Conservation (phyloP, 1,140 invertebrate species). For the Hesperophylax magnus region DNA sequence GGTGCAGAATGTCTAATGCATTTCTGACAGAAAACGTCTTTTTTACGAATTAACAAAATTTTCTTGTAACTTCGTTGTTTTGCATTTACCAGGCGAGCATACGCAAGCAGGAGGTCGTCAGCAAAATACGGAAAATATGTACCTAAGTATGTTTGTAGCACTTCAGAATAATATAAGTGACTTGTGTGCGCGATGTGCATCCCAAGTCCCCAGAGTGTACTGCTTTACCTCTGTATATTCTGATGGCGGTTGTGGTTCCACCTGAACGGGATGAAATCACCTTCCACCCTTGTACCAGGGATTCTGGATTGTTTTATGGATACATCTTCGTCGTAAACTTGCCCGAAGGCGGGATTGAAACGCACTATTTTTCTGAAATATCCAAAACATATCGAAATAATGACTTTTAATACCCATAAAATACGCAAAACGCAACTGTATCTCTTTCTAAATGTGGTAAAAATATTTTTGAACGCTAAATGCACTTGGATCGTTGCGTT, state of each 20-base stretch:
- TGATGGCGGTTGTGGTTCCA: conserved; percentile 22
- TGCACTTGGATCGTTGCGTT: no score
- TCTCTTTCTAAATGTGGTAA: no score
- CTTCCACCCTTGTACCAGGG: conserved; percentile 34
- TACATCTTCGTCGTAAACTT: conserved; percentile 16
- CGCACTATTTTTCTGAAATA: background rate
- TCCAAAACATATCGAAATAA: background rate
- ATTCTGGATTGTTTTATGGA: conserved; percentile 39
- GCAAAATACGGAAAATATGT: conserved; percentile 8
- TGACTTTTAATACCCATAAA: no score
- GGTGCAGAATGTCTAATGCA: background rate
- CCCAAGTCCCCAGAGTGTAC: conserved; percentile 42
- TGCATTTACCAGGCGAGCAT: conserved; percentile 41
- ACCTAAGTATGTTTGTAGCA: conserved; percentile 16
- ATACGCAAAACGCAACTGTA: no score
- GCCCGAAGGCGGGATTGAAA: background rate
- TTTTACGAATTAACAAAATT: conserved; percentile 11
- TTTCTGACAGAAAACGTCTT: conserved; percentile 9
- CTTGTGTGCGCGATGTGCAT: conserved; percentile 47
- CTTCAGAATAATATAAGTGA: conserved; percentile 50
- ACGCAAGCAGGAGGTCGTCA: conserved; percentile 38
- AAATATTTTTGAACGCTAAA: no score
- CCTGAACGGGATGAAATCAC: conserved; percentile 36
- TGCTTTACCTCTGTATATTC: conserved; percentile 29
- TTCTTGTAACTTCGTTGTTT: conserved; percentile 7